Evolutionary conservation across 2,113 vertebrate species (phyloP).

Genomic region (Anhinga rufa): DNA sequence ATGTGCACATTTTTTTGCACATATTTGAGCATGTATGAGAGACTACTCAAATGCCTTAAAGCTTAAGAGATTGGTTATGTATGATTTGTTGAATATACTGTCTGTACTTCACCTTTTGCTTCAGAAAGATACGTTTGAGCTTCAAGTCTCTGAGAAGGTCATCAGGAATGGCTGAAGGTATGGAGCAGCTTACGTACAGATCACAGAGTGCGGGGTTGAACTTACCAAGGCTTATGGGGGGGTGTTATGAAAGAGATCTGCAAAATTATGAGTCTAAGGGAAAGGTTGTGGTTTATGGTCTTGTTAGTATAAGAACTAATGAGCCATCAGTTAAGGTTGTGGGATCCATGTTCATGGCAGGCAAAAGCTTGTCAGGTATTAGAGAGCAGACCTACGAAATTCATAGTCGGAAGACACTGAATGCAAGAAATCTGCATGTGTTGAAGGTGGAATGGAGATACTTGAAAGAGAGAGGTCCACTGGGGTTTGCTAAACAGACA

Average conservation of each 20-base stretch:
- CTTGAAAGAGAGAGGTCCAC: not conserved
- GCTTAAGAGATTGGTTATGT: not conserved
- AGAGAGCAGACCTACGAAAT: not conserved
- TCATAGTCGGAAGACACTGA: not conserved
- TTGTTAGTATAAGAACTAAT: not conserved
- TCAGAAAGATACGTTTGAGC: not conserved
- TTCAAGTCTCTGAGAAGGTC: not conserved
- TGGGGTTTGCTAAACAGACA: not conserved
- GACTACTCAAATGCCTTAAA: not conserved
- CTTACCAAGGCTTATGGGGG: not conserved
- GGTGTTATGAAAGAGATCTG: not conserved
- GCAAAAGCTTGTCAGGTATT: not conserved
- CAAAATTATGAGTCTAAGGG: accelerated
- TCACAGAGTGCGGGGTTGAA: not conserved
- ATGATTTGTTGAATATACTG: not conserved
- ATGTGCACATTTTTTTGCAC: not conserved
- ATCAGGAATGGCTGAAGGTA: not conserved
- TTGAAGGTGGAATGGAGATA: not conserved
- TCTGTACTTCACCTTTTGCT: not conserved
- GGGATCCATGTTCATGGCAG: not conserved
- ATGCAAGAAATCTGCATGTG: not conserved
- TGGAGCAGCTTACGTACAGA: not conserved
- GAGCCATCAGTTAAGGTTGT: not conserved
- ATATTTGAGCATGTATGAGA: not conserved
- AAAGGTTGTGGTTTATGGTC: not conserved